phyloP scores from a whole-genome alignment of 2,797 vertebrate species.

The Spea hammondii region DNA sequence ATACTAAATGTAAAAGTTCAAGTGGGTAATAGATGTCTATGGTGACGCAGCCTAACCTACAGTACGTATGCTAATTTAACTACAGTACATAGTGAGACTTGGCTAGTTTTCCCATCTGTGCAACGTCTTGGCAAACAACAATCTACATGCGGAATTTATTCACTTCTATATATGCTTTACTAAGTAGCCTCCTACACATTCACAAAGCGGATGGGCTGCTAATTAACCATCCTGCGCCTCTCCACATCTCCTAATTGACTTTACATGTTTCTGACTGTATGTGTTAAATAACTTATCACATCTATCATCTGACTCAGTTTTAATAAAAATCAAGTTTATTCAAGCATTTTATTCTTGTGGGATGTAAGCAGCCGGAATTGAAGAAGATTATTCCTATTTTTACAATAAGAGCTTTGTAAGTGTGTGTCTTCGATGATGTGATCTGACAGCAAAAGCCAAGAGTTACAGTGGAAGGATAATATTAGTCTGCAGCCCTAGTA shows the following conservation, averaged over 20 bases:
- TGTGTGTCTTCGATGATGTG: conserved; percentile 46
- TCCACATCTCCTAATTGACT: conserved; percentile 40
- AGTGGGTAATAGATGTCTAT: not conserved
- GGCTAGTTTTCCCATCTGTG: conserved; percentile 34
- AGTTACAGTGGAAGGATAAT: conserved; percentile 40
- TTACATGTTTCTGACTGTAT: conserved; percentile 33
- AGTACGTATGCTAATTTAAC: conserved; percentile 33
- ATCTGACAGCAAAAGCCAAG: conserved; percentile 48
- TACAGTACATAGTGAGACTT: conserved; percentile 4
- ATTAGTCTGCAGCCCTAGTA: conserved; percentile 42
- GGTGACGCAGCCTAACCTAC: conserved; percentile 22
- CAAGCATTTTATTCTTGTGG: conserved; percentile 32
- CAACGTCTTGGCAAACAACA: conserved; percentile 35
- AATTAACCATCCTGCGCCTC: conserved; percentile 37
- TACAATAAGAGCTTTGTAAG: conserved; percentile 46
- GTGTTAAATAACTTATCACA: conserved; percentile 44
- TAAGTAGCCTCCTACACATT: conserved; percentile 26
- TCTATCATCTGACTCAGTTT: conserved; percentile 39
- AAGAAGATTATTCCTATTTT: conserved; percentile 46
- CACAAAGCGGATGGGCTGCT: conserved; percentile 17
- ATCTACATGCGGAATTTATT: conserved; percentile 9
- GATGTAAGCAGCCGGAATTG: conserved; percentile 26
- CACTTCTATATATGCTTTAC: conserved; percentile 26
- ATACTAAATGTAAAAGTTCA: too few relatives aligned
- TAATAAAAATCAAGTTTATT: conserved; percentile 46